Conservation (phyloP, 2,113 vertebrate genomes). For the Macrotis lagotis region DNA sequence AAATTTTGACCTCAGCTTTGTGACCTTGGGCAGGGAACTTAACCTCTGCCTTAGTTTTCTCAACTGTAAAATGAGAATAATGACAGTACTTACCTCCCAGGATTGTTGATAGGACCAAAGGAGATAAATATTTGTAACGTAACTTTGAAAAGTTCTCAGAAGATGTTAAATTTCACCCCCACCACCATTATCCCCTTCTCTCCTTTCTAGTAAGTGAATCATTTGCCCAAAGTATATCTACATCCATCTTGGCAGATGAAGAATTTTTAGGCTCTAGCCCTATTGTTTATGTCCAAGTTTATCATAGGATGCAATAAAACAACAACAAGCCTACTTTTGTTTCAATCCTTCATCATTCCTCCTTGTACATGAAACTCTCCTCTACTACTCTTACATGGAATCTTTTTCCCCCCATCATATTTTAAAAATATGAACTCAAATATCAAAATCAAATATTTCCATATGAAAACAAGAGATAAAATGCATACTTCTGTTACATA, state of each 20-base stretch:
- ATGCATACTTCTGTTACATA: background rate
- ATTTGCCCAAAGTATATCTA: background rate
- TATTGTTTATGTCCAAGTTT: background rate
- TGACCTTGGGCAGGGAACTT: background rate
- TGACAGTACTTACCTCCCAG: background rate
- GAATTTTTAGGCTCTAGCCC: background rate
- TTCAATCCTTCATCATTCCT: background rate
- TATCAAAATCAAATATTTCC: background rate
- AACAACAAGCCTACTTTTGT: background rate
- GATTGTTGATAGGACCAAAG: background rate
- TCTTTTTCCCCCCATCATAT: background rate
- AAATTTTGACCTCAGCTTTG: background rate
- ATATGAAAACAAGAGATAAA: background rate
- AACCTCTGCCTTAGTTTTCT: background rate
- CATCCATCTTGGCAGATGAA: background rate
- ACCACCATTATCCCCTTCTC: too few relatives aligned
- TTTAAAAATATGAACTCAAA: background rate
- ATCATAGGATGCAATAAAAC: background rate
- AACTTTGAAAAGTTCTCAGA: background rate
- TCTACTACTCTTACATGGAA: background rate
- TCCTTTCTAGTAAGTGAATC: background rate
- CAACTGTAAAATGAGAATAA: background rate
- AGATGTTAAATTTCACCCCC: background rate
- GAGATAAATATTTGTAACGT: background rate
- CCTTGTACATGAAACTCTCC: background rate